phyloP scores from a whole-genome alignment of 2,113 vertebrate species.

The Microtus richardsoni region DNA sequence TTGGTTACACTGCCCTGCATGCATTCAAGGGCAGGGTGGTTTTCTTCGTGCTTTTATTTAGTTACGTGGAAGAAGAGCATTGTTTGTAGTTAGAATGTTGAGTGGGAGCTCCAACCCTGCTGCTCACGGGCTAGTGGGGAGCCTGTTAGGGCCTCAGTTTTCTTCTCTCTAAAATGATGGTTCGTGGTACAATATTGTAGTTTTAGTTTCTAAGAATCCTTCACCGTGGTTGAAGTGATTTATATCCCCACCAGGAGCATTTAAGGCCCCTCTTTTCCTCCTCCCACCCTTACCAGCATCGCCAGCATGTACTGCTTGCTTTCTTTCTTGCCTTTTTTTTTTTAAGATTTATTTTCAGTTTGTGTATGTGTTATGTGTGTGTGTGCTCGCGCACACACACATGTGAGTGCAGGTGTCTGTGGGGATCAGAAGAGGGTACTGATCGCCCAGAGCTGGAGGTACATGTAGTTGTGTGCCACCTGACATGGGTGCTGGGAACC shows the following conservation, averaged over 20 bases:
- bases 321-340: background rate
- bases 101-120: background rate
- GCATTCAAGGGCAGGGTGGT: background rate
- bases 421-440: background rate
- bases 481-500: background rate
- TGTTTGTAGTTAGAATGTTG: background rate
- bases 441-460: background rate
- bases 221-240: background rate
- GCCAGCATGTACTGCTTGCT: background rate
- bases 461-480: background rate
- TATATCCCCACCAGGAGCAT: no score
- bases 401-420: background rate
- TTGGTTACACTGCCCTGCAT: background rate
- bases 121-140: background rate
- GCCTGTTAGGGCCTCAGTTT: background rate
- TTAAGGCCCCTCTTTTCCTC: no score
- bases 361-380: no score
- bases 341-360: background rate
- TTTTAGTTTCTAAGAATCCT: background rate
- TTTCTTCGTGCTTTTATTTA: slow-evolving; percentile 22
- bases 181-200: background rate
- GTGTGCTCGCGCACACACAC: no score
- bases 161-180: background rate
- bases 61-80: background rate
- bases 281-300: background rate